These are phyloP conservation scores for Bothrops jararaca DNA, from an alignment of 2,113 vertebrate species.

Conservation along the genomic window DNA sequence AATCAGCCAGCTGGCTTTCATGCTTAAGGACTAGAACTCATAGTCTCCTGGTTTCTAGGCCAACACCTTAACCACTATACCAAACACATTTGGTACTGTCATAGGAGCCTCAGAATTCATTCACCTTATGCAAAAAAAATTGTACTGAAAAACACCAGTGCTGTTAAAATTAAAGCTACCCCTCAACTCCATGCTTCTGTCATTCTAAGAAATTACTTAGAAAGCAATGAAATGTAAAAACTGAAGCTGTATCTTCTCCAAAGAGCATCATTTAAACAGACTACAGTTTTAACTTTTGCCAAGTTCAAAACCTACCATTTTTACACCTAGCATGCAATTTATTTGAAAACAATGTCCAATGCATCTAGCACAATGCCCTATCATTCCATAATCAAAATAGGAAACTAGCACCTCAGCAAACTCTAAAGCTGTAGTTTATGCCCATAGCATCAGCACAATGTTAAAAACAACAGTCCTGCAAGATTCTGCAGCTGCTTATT, in stretches of 20 bases:
- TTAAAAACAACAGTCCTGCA: background rate
- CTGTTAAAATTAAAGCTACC: background rate
- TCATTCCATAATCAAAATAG: background rate
- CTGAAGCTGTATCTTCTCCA: background rate
- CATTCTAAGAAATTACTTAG: background rate
- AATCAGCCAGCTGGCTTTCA: background rate
- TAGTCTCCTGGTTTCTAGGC: background rate
- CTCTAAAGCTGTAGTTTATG: background rate
- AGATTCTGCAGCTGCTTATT: background rate
- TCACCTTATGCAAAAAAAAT: slow-evolving; percentile 24
- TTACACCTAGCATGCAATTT: background rate
- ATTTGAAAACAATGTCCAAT: background rate
- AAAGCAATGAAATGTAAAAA: background rate
- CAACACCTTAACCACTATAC: background rate
- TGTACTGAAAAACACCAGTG: background rate
- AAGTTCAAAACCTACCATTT: background rate
- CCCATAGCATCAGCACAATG: background rate
- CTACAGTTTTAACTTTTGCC: background rate
- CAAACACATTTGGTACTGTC: slow-evolving; percentile 21
- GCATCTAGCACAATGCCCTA: background rate
- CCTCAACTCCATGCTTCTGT: background rate
- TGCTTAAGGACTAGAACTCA: background rate
- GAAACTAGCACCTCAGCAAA: background rate
- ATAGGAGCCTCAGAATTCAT: slow-evolving; percentile 14
- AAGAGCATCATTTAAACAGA: background rate